Conservation (phyloP, 2,888 invertebrate genomes). For the Noctuana brunneofusca region DNA sequence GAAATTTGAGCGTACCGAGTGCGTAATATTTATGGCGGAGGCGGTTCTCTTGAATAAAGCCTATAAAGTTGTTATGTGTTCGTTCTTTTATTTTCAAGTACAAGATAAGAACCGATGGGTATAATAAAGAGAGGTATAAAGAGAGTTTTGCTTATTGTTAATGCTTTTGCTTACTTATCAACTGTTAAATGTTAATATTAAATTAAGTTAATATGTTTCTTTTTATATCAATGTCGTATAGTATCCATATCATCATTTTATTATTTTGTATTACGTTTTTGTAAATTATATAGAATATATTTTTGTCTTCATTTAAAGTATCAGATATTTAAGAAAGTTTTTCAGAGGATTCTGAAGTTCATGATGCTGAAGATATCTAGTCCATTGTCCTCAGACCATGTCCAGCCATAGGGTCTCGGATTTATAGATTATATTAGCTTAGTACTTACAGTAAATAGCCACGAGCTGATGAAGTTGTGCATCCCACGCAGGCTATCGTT, state of each 20-base stretch:
- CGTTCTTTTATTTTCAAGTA: constrained; percentile 44
- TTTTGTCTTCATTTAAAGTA: no score
- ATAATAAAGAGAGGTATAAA: constrained; percentile 11
- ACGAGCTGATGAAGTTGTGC: constrained; percentile 32
- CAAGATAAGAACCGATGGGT: constrained; percentile 35
- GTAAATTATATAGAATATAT: no score
- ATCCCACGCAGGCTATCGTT: constrained; percentile 33
- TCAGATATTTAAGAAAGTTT: no score
- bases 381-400: no score
- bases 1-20: constrained; percentile 81
- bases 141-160: constrained; percentile 11
- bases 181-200: neutral
- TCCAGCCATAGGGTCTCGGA: no score
- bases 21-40: constrained; percentile 74
- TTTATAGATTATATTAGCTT: neutral
- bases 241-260: no score
- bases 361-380: no score
- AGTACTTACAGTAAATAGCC: constrained; percentile 14
- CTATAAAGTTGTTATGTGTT: constrained; percentile 49
- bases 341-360: no score
- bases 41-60: constrained; percentile 47
- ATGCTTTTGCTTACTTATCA: constrained; percentile 2
- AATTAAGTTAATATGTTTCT: no score
- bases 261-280: no score
- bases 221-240: no score